Conservation (phyloP, 1,140 invertebrate genomes). For the Diabrotica undecimpunctata region DNA sequence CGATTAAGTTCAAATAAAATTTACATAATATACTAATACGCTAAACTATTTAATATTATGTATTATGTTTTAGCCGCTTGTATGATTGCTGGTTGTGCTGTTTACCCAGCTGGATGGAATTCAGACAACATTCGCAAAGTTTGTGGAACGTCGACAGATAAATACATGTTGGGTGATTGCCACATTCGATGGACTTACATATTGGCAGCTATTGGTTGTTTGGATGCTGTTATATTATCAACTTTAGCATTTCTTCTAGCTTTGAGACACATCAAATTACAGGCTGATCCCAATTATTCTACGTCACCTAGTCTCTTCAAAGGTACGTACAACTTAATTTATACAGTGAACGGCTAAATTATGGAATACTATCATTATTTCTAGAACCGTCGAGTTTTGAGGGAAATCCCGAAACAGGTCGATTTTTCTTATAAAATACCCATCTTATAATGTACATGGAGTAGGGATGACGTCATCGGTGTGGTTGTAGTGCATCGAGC, state of each 20-base stretch:
- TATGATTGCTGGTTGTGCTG: slow-evolving; percentile 77
- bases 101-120: slow-evolving; percentile 94
- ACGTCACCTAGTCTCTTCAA: slow-evolving; percentile 55
- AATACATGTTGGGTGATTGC: slow-evolving; percentile 76
- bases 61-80: slow-evolving; percentile 60
- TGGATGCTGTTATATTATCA: slow-evolving; percentile 86
- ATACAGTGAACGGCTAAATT: too few species aligned
- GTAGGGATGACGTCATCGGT: too few species aligned
- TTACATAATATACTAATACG: too few species aligned
- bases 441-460: too few species aligned
- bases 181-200: slow-evolving; percentile 93
- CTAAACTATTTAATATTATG: background rate
- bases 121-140: slow-evolving; percentile 75
- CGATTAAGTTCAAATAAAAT: too few species aligned
- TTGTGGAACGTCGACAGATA: slow-evolving; percentile 73
- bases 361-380: too few species aligned
- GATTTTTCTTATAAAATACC: too few species aligned
- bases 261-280: slow-evolving; percentile 78
- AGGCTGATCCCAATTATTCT: slow-evolving; percentile 73
- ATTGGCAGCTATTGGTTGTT: slow-evolving; percentile 84
- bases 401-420: too few species aligned
- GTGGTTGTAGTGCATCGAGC: too few species aligned
- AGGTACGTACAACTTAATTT: slow-evolving; percentile 48
- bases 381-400: too few species aligned
- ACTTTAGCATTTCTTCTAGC: slow-evolving; percentile 92